Base-by-base conservation (phyloP, 2,113 vertebrate genomes). In the Halichoerus grypus region DNA sequence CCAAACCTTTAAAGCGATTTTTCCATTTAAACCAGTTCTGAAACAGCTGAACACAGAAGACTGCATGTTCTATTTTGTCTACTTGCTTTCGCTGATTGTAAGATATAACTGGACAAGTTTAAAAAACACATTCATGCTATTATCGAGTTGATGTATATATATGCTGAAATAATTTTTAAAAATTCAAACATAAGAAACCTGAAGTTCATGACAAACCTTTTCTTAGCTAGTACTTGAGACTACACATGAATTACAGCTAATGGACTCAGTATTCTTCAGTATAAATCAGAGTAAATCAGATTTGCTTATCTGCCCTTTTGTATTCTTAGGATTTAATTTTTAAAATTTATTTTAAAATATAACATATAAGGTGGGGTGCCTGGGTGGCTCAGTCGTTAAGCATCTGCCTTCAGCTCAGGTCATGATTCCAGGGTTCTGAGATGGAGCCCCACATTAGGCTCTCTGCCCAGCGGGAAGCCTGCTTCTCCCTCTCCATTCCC, bases 251-350 rank as follows among this genome's bases (percentile, higher is more conserved):
- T 89, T 71, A 79, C 0, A 71, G 33, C 61, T 84, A 93, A 84
- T 79, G 24, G 57, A 65, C 39, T 81, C 33, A 53, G 42, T n/a
- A 83, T 15, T 89, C n/a, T 71, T 72, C 21, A 80, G 10, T 74
- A 80, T 81, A 79, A 95, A 84, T 85, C 19, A 92, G 14, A 91
- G 39, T 67, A 89, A 89, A 72, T 79, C n/a, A 93, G 13, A 95
- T 42, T 65, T 97, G 57, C 36, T 88, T 94, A 65, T 91, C 51
- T 91, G 10, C 0, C 39, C 19, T 74, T 96, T 88, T 26, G 15
- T 31, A 76, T 5, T 53, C 24, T 59, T 49, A 81, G 3, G 5
- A 51, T 67, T 94, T 71, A 82, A 59, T 65, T 91, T 89, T 95
- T 93, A 51, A 36, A 92, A 39, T 72, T 81, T 95, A 57, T 33